These are phyloP conservation scores for Rutilus rutilus DNA, from an alignment of 2,113 vertebrate genomes.

Conservation along the genomic window DNA sequence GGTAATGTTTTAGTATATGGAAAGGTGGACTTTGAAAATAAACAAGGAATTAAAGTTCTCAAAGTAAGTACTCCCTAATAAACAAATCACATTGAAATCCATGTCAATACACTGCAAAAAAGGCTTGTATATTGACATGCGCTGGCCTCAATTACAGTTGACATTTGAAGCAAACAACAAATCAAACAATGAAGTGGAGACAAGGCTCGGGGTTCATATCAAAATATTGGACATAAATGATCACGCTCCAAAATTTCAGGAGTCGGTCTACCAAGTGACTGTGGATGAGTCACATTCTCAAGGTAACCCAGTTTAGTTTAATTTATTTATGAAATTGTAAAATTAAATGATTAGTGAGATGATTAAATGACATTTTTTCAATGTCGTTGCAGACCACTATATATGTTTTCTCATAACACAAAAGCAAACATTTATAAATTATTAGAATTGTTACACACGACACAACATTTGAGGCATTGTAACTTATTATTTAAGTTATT, in stretches of 20 bases:
- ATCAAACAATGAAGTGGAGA: conserved; percentile 34
- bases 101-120: not conserved
- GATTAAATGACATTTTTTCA: no score
- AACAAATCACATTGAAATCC: not conserved
- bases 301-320: conserved; percentile 23
- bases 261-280: not conserved
- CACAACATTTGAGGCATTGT: not conserved
- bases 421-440: not conserved
- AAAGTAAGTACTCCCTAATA: conserved; percentile 24
- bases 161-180: conserved; percentile 42
- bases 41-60: not conserved
- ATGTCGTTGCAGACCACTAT: not conserved
- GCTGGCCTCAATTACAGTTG: not conserved
- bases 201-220: conserved; percentile 52
- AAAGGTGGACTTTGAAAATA: conserved; percentile 43
- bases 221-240: conserved; percentile 54
- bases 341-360: no score
- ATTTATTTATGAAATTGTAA: not conserved
- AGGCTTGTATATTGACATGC: not conserved
- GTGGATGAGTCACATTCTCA: conserved; percentile 44
- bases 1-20: not conserved
- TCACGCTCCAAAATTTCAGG: conserved; percentile 37
- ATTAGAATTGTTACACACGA: not conserved
- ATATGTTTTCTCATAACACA: no score
- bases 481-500: no score